Evolutionary conservation across 2,888 invertebrate genomes (phyloP), one percentile per base, ranked within the genome.

Genomic region (Callimorpha dominula): DNA sequence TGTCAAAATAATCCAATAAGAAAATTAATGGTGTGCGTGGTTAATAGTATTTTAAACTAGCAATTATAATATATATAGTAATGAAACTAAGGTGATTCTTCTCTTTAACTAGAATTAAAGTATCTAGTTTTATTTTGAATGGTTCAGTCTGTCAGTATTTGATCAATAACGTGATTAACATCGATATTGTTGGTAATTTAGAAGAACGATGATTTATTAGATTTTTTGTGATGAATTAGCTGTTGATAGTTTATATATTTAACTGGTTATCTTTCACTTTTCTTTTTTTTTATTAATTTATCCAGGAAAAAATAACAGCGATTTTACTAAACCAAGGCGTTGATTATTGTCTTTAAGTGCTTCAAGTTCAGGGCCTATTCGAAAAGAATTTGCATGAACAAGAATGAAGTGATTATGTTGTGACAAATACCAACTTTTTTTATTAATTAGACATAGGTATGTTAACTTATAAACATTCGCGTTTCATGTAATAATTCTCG

Each of bases 1-100:
- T 79, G 78, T 79, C 83, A 79, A 84, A 83, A 82, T 71, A 83
- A 82, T 76, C 73, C 74, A 73, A 77, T 73, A 72, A 71, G 68
- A 73, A 74, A 65, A 77, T 66, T 72, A 71, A 78, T 65, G 64
- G 72, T 74, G 72, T 80, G 62, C 75, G 75, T 77, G 43, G 57
- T 68, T 77, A 78, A 77, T 79, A 80, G 74, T 67, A 72, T 63
- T 20, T 74, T 60, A 9, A 60, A 68, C n/a, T 72, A 75, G 77
- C 80, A 71, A 74, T 57, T 74, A 70, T 73, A 68, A 76, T 75
- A 66, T 64, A 17, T 49, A 70, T 68, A 40, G 50, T 81, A 72
- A 77, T 80, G 63, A 82, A 76, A 68, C 69, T 31, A 73, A 54
- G 62, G 62, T 54, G 62, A 65, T 74, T 49, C 68, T 62, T 43